phyloP scores from a whole-genome alignment of 2,888 invertebrate genomes.

The Caenorhabditis virilis region DNA sequence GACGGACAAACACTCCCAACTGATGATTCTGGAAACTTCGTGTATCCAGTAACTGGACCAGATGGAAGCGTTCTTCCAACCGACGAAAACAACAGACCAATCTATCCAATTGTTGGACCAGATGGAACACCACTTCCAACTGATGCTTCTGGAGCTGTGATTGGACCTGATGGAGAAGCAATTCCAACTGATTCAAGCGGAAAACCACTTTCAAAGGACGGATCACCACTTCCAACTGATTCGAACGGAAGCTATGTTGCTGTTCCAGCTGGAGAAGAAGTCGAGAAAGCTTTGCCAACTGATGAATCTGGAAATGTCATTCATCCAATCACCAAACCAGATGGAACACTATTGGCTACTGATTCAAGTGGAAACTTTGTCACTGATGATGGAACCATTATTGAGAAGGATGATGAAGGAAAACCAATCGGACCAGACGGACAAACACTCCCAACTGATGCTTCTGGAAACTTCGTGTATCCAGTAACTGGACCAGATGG shows the following conservation, averaged over 20 bases:
- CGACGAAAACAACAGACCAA: conserved; percentile 7
- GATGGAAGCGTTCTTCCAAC: conserved; percentile 18
- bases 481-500: conserved; percentile 23
- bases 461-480: conserved; percentile 11
- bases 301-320: conserved; percentile 17
- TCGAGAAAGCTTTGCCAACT: conserved; percentile 11
- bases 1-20: conserved; percentile 23
- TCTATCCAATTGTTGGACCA: conserved; percentile 15
- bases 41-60: conserved; percentile 18
- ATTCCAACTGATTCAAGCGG: conserved; percentile 19
- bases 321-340: conserved; percentile 9
- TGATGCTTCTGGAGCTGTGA: conserved; percentile 18
- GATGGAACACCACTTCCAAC: conserved; percentile 31
- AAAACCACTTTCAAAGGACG: conserved; percentile 21
- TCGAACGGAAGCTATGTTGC: conserved; percentile 33
- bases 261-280: background rate
- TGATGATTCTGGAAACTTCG: conserved; percentile 5
- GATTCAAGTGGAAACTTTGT: conserved; percentile 15
- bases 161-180: conserved; percentile 31
- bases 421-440: conserved; percentile 7
- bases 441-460: conserved; percentile 17
- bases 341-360: conserved; percentile 18
- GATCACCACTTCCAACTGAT: conserved; percentile 27
- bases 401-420: conserved; percentile 4
- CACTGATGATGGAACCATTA: conserved; percentile 4